phyloP scores from a whole-genome alignment of 2,888 invertebrate genomes.

The Callyntrura guangdongensis region DNA sequence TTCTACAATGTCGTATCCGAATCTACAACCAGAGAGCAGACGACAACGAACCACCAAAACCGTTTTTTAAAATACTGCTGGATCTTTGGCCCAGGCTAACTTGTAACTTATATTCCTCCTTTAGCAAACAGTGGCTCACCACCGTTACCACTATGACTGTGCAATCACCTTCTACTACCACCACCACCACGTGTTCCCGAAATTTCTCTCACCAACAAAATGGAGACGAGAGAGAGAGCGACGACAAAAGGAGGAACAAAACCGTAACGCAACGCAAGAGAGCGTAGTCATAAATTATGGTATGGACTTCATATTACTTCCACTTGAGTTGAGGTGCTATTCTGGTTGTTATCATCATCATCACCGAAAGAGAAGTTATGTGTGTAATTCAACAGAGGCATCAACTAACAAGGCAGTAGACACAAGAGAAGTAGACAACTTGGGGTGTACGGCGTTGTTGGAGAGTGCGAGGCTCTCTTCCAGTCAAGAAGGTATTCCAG shows the following conservation, averaged over 20 bases:
- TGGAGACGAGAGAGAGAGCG: background rate
- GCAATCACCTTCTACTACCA: background rate
- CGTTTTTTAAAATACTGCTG: conserved; percentile 29
- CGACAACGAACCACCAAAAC: background rate
- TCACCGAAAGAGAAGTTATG: conserved; percentile 34
- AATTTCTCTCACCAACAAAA: conserved; percentile 4
- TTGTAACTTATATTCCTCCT: too few species aligned
- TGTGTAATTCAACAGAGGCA: conserved; percentile 57
- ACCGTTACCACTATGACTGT: background rate
- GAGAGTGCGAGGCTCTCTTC: conserved; percentile 4
- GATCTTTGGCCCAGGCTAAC: background rate
- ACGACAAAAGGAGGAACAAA: conserved; percentile 48
- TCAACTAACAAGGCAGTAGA: conserved; percentile 4
- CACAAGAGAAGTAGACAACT: background rate
- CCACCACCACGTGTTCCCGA: conserved; percentile 68
- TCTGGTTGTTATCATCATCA: conserved; percentile 56
- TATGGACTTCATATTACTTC: conserved; percentile 79
- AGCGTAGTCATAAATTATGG: conserved; percentile 75
- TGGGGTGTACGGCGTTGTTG: background rate
- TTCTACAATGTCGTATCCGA: too few species aligned
- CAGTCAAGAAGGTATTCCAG: conserved; percentile 66
- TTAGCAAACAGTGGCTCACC: background rate
- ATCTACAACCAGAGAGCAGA: background rate
- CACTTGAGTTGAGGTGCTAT: conserved; percentile 69
- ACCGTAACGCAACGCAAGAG: background rate